Conservation (phyloP, 2,888 invertebrate species). For the Punctoribates punctum region DNA sequence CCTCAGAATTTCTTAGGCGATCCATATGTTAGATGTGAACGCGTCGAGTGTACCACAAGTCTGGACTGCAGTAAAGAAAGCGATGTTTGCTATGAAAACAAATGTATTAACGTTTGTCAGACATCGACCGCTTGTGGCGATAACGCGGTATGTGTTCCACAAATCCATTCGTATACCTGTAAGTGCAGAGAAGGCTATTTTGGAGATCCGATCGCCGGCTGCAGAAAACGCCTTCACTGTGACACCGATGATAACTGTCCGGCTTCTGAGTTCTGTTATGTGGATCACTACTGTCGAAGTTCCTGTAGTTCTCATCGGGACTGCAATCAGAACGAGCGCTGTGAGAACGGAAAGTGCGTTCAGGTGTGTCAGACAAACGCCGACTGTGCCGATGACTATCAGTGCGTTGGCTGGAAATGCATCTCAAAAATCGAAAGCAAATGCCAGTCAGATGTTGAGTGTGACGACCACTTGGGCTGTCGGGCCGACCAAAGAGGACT, state of each 20-base stretch:
- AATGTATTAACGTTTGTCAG: slow-evolving; percentile 63
- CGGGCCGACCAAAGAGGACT: slow-evolving; percentile 66
- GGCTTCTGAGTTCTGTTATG: slow-evolving; percentile 68
- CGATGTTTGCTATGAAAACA: slow-evolving; percentile 65
- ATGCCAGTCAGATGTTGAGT: slow-evolving; percentile 69
- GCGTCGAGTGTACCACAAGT: slow-evolving; percentile 76
- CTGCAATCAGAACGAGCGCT: slow-evolving; percentile 77
- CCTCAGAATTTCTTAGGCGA: slow-evolving; percentile 66
- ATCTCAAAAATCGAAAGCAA: slow-evolving; percentile 51
- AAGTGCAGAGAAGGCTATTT: slow-evolving; percentile 81
- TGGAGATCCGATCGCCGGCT: slow-evolving; percentile 70
- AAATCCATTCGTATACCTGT: slow-evolving; percentile 72
- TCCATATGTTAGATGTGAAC: slow-evolving; percentile 57
- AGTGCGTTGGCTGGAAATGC: slow-evolving; percentile 51
- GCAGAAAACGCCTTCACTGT: slow-evolving; percentile 79
- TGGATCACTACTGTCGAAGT: slow-evolving; percentile 78
- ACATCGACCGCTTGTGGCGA: slow-evolving; percentile 67
- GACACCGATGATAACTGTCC: slow-evolving; percentile 72
- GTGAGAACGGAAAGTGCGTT: slow-evolving; percentile 71
- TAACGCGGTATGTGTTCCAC: slow-evolving; percentile 78
- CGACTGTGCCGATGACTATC: slow-evolving; percentile 71
- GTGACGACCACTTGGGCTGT: slow-evolving; percentile 71
- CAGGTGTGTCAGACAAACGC: slow-evolving; percentile 67
- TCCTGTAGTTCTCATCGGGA: slow-evolving; percentile 73
- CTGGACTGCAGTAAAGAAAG: slow-evolving; percentile 69